These are phyloP conservation scores for Drosophila watanabei DNA, from an alignment of 1,140 invertebrate genomes.

Conservation along the genomic window DNA sequence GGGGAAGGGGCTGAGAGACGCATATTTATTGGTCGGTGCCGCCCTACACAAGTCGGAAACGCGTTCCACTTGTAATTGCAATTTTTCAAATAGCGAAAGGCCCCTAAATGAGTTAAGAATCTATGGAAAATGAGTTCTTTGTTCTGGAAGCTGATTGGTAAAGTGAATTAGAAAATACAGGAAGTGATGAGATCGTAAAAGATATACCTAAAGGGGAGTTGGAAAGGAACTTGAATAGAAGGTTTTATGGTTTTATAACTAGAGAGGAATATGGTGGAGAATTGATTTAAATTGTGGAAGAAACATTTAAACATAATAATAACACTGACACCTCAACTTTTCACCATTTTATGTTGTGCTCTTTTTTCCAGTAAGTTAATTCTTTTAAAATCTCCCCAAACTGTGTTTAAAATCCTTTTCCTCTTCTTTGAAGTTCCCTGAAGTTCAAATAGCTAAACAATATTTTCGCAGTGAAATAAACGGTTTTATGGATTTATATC, in stretches of 20 bases:
- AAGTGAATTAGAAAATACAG: constrained; percentile 15
- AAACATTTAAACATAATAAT: background rate
- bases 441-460: too few relatives aligned
- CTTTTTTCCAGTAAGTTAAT: too few relatives aligned
- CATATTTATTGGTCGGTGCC: constrained; percentile 45
- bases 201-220: background rate
- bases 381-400: too few relatives aligned
- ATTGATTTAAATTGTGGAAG: background rate
- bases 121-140: constrained; percentile 1
- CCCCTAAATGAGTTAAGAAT: constrained; percentile 15
- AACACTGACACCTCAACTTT: background rate
- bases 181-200: constrained; percentile 2
- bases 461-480: too few relatives aligned
- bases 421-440: too few relatives aligned
- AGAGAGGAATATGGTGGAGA: background rate
- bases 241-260: background rate
- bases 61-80: constrained; percentile 64
- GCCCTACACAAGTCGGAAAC: constrained; percentile 57
- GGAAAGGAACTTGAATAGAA: background rate
- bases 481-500: background rate
- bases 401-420: too few relatives aligned
- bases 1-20: constrained; percentile 12
- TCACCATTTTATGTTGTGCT: too few relatives aligned
- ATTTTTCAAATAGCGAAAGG: constrained; percentile 36
- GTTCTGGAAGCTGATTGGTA: background rate